A percentile compares a stretch with the other conserved stretches of the same genome.
phyloP scores from a whole-genome alignment of 92 coral and sea anemone species.

The Umimayanthus kanabou region DNA sequence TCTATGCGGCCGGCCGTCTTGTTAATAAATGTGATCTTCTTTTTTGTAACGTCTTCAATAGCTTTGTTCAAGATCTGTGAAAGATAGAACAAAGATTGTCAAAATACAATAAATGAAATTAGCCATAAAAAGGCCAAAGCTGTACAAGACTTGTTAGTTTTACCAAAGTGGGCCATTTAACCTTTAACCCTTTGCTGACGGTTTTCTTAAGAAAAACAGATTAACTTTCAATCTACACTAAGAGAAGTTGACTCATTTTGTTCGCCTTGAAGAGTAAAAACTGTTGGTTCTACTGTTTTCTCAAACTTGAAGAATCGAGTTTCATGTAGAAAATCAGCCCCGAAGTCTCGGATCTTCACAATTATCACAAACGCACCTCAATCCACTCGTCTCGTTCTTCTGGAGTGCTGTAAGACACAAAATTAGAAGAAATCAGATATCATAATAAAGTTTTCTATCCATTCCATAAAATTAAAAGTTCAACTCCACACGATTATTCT shows the following conservation, averaged over 20 bases:
- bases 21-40: conserved; percentile 79
- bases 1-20: conserved; percentile 52
- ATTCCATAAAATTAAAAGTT: too few relatives aligned
- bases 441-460: too few relatives aligned
- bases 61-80: conserved; percentile 80
- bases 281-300: too few relatives aligned
- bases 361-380: conserved; percentile 53
- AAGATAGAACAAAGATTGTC: not conserved
- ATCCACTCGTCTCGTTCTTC: conserved; percentile 97
- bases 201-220: too few relatives aligned
- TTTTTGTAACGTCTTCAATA: conserved; percentile 72
- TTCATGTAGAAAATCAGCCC: not conserved
- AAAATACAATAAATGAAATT: not conserved
- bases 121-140: not conserved
- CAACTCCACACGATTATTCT: too few relatives aligned
- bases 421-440: not conserved
- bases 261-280: too few relatives aligned
- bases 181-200: too few relatives aligned
- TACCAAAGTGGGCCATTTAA: too few relatives aligned
- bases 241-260: too few relatives aligned
- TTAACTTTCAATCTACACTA: too few relatives aligned
- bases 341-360: not conserved
- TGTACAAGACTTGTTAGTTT: not conserved
- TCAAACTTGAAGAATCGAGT: not conserved
- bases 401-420: conserved; percentile 71